Percentiles rank a stretch among this genome's conserved stretches.
Conservation (phyloP, 2,888 invertebrate species). For the Lymantria monacha region DNA sequence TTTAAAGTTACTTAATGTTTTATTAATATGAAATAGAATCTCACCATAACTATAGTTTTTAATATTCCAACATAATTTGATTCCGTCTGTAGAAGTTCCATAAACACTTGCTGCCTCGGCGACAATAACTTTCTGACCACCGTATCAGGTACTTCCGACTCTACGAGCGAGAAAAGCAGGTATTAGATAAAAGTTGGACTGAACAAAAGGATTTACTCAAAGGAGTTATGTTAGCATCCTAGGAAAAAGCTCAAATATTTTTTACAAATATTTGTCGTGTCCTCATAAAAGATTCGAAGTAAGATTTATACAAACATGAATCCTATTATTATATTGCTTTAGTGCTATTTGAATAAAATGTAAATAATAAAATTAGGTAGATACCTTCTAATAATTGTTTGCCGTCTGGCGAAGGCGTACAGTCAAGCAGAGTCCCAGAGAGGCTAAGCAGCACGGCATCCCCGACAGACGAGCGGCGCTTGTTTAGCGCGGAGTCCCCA, state of each 20-base stretch:
- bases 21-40: too few relatives aligned
- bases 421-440: conserved; percentile 94
- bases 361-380: too few relatives aligned
- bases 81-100: conserved; percentile 97
- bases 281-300: too few relatives aligned
- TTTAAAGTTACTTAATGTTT: too few relatives aligned
- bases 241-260: too few relatives aligned
- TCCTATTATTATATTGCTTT: too few relatives aligned
- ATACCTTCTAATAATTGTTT: conserved; percentile 79
- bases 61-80: conserved; percentile 98
- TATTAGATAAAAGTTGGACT: too few relatives aligned
- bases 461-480: conserved; percentile 92
- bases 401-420: conserved; percentile 91
- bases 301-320: too few relatives aligned
- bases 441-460: conserved; percentile 92
- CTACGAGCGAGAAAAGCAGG: conserved; percentile 45
- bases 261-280: too few relatives aligned
- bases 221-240: too few relatives aligned
- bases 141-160: conserved; percentile 83
- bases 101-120: conserved; percentile 90
- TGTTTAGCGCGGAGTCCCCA: conserved; percentile 83
- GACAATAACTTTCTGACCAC: conserved; percentile 86
- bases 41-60: conserved; percentile 94
- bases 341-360: too few relatives aligned
- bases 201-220: background rate